A percentile compares a stretch with the other conserved stretches of the same genome.
Conservation (phyloP, 2,113 vertebrate species). For the Cottus gobio region DNA sequence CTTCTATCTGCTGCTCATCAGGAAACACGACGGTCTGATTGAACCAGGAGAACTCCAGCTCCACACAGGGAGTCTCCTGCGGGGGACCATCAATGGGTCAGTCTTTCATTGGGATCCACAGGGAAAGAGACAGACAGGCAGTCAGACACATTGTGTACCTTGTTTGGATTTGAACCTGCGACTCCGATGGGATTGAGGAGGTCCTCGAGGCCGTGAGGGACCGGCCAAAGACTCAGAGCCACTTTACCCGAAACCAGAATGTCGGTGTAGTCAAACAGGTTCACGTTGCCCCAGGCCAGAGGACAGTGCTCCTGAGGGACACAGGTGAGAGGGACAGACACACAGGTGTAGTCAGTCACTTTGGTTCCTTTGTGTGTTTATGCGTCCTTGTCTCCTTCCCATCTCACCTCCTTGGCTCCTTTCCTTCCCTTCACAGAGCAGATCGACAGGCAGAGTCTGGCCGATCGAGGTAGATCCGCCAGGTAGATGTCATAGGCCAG, state of each 20-base stretch:
- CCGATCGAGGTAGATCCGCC: conserved; percentile 67
- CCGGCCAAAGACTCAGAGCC: conserved; percentile 92
- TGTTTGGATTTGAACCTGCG: conserved; percentile 67
- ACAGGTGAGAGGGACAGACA: conserved; percentile 14
- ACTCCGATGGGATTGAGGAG: conserved; percentile 77
- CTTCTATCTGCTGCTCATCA: conserved; percentile 83
- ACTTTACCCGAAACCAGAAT: conserved; percentile 95
- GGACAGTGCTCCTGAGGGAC: conserved; percentile 92
- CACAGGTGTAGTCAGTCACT: background rate
- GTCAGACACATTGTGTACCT: conserved; percentile 14
- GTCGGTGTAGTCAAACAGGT: conserved; percentile 95
- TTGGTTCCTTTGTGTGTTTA: background rate
- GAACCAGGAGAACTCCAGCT: conserved; percentile 85
- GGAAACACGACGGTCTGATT: conserved; percentile 81
- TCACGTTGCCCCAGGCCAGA: conserved; percentile 97
- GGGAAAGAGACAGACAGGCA: background rate
- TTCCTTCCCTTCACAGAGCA: conserved; percentile 76
- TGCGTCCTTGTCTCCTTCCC: background rate
- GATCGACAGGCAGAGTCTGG: conserved; percentile 71
- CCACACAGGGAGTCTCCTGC: conserved; percentile 84
- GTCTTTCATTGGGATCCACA: background rate
- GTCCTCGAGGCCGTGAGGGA: conserved; percentile 82
- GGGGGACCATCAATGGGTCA: background rate
- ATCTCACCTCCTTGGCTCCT: conserved; percentile 73
- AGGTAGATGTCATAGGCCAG: conserved; percentile 72